Evolutionary conservation across 2,797 vertebrate genomes (phyloP).

Genomic region (Bucorvus abyssinicus): DNA sequence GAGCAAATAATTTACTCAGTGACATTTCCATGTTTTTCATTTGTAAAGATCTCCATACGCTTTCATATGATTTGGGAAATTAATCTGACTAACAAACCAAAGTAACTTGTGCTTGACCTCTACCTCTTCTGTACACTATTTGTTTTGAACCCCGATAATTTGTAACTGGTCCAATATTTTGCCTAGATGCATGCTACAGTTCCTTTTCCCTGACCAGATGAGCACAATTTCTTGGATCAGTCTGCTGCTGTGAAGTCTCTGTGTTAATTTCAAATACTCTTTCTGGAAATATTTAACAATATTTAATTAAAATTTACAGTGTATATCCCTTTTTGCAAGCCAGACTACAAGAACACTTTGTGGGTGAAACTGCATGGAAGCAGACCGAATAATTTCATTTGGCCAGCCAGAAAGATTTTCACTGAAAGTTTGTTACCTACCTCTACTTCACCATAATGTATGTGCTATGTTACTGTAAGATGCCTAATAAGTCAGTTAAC

Average conservation of each 20-base stretch:
- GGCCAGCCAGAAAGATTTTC: not conserved
- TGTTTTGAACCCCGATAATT: not conserved
- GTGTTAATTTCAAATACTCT: not conserved
- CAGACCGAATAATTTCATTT: not conserved
- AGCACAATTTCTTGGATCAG: not conserved
- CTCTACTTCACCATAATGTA: not conserved
- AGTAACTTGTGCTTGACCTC: not conserved
- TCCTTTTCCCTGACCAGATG: not conserved
- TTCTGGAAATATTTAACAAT: conserved; percentile 28
- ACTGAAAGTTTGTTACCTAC: not conserved
- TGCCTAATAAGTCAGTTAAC: not conserved
- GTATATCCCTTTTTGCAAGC: not conserved
- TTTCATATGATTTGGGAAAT: not conserved
- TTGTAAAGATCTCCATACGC: not conserved
- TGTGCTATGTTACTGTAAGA: not conserved
- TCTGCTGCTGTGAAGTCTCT: not conserved
- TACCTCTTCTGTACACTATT: not conserved
- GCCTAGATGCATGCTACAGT: not conserved
- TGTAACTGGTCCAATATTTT: not conserved
- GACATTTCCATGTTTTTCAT: not conserved
- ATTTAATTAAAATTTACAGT: conserved; percentile 15
- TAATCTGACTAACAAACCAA: not conserved
- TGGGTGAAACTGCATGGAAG: not conserved
- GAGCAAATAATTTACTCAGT: not conserved
- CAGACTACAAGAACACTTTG: not conserved